A percentile compares a stretch with the other conserved stretches of the same genome.
Conservation (phyloP, 1,140 invertebrate species). For the Cardiocondyla obscurior region DNA sequence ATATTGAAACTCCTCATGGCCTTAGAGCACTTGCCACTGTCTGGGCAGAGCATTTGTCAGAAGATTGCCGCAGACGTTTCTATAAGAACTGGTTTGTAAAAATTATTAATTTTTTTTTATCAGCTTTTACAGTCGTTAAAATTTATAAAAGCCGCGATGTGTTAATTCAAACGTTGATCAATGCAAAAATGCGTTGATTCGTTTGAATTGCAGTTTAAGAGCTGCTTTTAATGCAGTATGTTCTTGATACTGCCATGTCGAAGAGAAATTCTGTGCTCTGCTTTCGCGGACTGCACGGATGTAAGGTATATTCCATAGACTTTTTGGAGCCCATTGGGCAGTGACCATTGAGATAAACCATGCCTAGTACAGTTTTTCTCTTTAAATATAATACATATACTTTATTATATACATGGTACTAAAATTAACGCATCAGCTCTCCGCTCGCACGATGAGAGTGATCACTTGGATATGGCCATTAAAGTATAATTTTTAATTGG, state of each 20-base stretch:
- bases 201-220: slow-evolving; percentile 75
- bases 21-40: slow-evolving; percentile 97
- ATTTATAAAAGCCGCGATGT: slow-evolving; percentile 37
- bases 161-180: slow-evolving; percentile 60
- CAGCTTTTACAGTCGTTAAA: too few relatives aligned
- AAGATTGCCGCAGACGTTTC: slow-evolving; percentile 98
- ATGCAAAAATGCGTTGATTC: slow-evolving; percentile 62
- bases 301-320: slow-evolving; percentile 88
- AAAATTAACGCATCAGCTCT: slow-evolving; percentile 71
- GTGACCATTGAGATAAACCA: slow-evolving; percentile 89
- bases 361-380: slow-evolving; percentile 85
- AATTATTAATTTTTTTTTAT: too few relatives aligned
- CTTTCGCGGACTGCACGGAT: slow-evolving; percentile 82
- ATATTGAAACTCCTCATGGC: slow-evolving; percentile 99
- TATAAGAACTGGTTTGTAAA: slow-evolving; percentile 99
- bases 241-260: slow-evolving; percentile 73
- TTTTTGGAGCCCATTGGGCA: slow-evolving; percentile 87
- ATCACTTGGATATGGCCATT: slow-evolving; percentile 67
- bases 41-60: slow-evolving; percentile 99
- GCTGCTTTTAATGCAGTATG: slow-evolving; percentile 79
- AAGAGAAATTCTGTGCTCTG: slow-evolving; percentile 83
- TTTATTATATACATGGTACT: slow-evolving; percentile 26
- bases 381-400: neutral
- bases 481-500: slow-evolving; percentile 51
- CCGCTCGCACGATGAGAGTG: slow-evolving; percentile 78